Evolutionary conservation across 2,113 vertebrate genomes (phyloP).

Genomic region (Sminthopsis crassicaudata): DNA sequence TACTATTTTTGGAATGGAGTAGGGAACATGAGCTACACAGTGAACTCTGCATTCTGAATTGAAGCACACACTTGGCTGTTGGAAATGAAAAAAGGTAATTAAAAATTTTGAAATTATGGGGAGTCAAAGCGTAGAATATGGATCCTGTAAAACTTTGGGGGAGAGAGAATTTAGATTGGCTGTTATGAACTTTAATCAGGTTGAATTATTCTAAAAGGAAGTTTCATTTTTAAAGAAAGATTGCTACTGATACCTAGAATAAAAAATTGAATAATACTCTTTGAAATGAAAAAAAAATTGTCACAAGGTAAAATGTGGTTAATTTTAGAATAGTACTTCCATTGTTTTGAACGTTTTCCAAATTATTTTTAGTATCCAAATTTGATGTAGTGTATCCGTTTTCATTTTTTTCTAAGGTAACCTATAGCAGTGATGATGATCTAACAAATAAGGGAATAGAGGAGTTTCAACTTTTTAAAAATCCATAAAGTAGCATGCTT

Average conservation of each 20-base stretch:
- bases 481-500: background rate
- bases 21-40: background rate
- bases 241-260: background rate
- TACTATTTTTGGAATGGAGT: background rate
- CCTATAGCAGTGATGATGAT: background rate
- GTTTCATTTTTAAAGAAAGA: slow-evolving; percentile 6
- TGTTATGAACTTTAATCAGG: background rate
- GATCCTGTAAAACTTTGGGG: background rate
- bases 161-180: background rate
- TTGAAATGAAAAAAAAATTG: background rate
- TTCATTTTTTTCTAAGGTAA: slow-evolving; percentile 5
- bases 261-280: background rate
- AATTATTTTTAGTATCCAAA: background rate
- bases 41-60: background rate
- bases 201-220: slow-evolving; percentile 6
- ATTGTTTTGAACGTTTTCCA: background rate
- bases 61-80: slow-evolving; percentile 8
- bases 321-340: background rate
- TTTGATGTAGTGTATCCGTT: slow-evolving; percentile 24
- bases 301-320: background rate
- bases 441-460: background rate
- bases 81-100: background rate
- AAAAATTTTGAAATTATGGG: background rate
- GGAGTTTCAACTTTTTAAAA: background rate
- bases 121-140: background rate